Evolutionary conservation across 1,140 invertebrate species (phyloP).

Genomic region (Anadara kagoshimensis): DNA sequence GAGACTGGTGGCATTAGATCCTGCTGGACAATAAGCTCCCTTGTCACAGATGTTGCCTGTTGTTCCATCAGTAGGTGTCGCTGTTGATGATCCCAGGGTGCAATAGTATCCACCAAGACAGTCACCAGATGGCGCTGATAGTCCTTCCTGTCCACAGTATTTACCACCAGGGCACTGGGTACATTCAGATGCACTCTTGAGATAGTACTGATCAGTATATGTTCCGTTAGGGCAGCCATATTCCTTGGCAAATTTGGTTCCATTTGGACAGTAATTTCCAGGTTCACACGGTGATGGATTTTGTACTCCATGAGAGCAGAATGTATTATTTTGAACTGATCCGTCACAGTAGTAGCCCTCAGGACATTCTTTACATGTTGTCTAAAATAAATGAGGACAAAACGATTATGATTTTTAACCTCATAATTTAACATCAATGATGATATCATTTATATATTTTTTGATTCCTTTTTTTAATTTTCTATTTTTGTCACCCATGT

Average conservation of each 20-base stretch:
- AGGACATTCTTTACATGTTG: slow-evolving; percentile 60
- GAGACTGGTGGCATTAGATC: slow-evolving; percentile 49
- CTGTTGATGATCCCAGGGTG: slow-evolving; percentile 50
- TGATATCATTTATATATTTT: too few relatives aligned
- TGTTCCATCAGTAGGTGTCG: slow-evolving; percentile 57
- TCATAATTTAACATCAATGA: too few relatives aligned
- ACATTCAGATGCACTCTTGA: slow-evolving; percentile 56
- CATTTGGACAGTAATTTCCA: slow-evolving; percentile 64
- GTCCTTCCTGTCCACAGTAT: slow-evolving; percentile 60
- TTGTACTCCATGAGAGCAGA: slow-evolving; percentile 67
- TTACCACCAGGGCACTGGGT: slow-evolving; percentile 59
- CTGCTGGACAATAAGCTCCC: slow-evolving; percentile 62
- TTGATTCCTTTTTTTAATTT: too few relatives aligned
- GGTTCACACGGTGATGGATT: slow-evolving; percentile 61
- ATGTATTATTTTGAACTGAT: slow-evolving; percentile 63
- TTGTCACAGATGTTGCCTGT: slow-evolving; percentile 61
- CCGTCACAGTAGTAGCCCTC: slow-evolving; percentile 68
- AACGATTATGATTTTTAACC: too few relatives aligned
- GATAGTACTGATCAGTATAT: slow-evolving; percentile 46
- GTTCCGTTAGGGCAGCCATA: slow-evolving; percentile 65
- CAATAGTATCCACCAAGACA: slow-evolving; percentile 68
- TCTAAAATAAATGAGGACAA: slow-evolving; percentile 45
- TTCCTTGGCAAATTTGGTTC: slow-evolving; percentile 60
- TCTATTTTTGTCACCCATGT: too few relatives aligned
- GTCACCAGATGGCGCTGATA: slow-evolving; percentile 58